A percentile compares a stretch with the other conserved stretches of the same genome.
These are phyloP conservation scores for Henricia sp. DNA, from an alignment of 53 echinoderm and acorn worm species.

Conservation along the genomic window DNA sequence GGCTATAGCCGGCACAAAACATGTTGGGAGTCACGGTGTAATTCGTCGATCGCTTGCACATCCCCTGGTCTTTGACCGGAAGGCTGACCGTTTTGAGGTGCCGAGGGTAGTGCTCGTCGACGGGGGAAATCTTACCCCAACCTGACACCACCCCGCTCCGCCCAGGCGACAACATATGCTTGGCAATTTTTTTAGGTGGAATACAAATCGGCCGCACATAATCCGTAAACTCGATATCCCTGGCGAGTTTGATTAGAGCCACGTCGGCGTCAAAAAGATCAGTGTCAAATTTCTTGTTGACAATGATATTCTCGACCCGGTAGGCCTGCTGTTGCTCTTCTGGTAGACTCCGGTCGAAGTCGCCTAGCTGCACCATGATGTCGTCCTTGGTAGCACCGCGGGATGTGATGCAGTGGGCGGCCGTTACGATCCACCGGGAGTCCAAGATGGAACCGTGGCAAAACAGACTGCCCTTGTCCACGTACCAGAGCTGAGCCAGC, in stretches of 20 bases:
- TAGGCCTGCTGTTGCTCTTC: constrained; percentile 83
- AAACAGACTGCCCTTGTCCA: constrained; percentile 68
- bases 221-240: constrained; percentile 79
- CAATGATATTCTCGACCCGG: constrained; percentile 73
- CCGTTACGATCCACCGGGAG: constrained; percentile 91
- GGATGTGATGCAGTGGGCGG: constrained; percentile 81
- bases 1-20: constrained; percentile 88
- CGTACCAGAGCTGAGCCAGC: constrained; percentile 92
- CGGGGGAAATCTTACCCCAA: constrained; percentile 60
- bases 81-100: constrained; percentile 80
- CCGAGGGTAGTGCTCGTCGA: constrained; percentile 59
- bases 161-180: constrained; percentile 55
- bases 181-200: constrained; percentile 76
- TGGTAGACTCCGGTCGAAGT: constrained; percentile 77
- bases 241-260: constrained; percentile 74
- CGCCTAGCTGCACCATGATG: constrained; percentile 79
- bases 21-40: constrained; percentile 79
- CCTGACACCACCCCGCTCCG: constrained; percentile 74
- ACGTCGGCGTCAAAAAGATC: constrained; percentile 77
- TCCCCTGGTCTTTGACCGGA: constrained; percentile 64
- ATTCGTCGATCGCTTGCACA: constrained; percentile 72
- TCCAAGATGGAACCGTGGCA: constrained; percentile 89
- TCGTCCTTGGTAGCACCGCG: constrained; percentile 50
- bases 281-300: constrained; percentile 64
- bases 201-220: constrained; percentile 91